Base-by-base conservation (phyloP, 2,888 invertebrate genomes). In the Drosophila setosimentum region DNA sequence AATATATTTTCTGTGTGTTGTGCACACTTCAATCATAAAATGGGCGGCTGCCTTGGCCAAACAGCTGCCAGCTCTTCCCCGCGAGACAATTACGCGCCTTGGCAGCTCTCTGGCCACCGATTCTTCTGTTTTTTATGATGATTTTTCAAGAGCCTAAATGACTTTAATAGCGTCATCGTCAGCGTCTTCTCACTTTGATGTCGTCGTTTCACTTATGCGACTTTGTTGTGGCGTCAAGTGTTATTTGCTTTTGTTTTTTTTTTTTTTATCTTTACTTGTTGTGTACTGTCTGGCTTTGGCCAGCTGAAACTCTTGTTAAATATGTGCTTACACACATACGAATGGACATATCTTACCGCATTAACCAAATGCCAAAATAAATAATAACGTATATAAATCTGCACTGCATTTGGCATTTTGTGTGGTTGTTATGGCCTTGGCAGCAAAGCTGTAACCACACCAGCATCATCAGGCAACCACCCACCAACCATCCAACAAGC, bases 1-100 rank as follows among this genome's bases (percentile, higher is more conserved):
- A 55, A 35, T 58, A 45, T 53, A 53, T 32, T 59, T 42, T 73
- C n/a, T 78, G 59, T 68, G 42, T 35, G 51, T 66, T 78, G 75
- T 78, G 87, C 78, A 73, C 89, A 91, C 87, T 87, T 87, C 86
- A 87, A 87, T 89, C 88, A 88, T 80, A 77, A 90, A 89, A 74
- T 72, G 62, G 57, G 29, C 64, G 60, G 55, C 24, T 45, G 40
- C n/a, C 40, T 40, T 40, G 40, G 40, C n/a, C 40, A 40, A 40
- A n/a, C 83, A 87, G 79, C 87, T 87, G 83, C 54, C 80, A 68
- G 48, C 42, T 32, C 54, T 76, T 11, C 33, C 71, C 69, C 74
- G 76, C 71, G 69, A 78, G 81, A 86, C 87, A 89, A 90, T 86
- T 87, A 89, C 79, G 91, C 85, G 84, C 88, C 87, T 75, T 80